Evolutionary conservation across 1,140 invertebrate species (phyloP).

Genomic region (Drosophila azteca): DNA sequence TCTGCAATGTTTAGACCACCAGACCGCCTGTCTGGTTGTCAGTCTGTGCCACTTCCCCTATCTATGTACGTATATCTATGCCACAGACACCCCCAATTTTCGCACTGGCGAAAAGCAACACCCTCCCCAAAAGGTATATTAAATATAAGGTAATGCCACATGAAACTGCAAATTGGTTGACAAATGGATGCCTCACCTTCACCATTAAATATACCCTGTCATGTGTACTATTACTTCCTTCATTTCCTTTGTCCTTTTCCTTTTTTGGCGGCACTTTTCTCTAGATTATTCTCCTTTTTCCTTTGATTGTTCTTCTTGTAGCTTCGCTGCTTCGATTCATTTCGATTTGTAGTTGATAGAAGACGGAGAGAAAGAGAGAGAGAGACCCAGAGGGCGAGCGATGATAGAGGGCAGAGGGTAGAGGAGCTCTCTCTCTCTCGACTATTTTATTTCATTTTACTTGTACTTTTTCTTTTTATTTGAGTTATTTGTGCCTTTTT

Average conservation of each 20-base stretch:
- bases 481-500: conserved; percentile 57
- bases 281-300: conserved; percentile 16
- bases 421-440: conserved; percentile 17
- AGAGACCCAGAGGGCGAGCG: background rate
- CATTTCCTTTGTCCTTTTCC: background rate
- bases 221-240: conserved; percentile 1
- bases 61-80: too few species aligned
- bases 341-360: conserved; percentile 46
- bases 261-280: conserved; percentile 21
- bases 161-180: too few species aligned
- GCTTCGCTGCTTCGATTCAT: conserved; percentile 34
- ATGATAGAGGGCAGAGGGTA: conserved; percentile 1
- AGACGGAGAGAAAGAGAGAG: background rate
- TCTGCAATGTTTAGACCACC: background rate
- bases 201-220: background rate
- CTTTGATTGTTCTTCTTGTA: too few species aligned
- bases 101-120: too few species aligned
- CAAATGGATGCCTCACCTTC: too few species aligned
- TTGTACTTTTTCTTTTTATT: conserved; percentile 44
- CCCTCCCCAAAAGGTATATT: too few species aligned
- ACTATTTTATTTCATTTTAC: conserved; percentile 63
- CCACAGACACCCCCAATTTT: background rate
- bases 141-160: too few species aligned
- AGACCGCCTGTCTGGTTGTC: too few species aligned
- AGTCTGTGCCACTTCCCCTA: too few species aligned